Conservation (phyloP, 2,797 vertebrate species). For the Pachyuromys duprasi region DNA sequence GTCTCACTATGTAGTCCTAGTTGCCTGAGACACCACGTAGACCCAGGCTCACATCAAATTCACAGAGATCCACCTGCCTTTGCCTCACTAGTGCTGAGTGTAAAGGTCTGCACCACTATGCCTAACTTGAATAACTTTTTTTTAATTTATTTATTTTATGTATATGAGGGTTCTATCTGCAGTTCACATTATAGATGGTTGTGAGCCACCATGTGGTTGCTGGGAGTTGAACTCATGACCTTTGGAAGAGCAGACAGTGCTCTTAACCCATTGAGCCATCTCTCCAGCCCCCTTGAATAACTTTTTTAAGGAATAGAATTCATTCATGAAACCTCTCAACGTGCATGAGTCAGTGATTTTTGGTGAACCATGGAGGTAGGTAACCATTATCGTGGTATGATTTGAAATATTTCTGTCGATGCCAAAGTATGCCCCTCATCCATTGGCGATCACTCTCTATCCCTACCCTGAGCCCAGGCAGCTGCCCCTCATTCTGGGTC, state of each 20-base stretch:
- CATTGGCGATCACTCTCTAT: accelerated
- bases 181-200: too few species aligned
- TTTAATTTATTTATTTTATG: too few species aligned
- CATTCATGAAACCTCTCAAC: not conserved
- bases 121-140: not conserved
- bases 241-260: too few species aligned
- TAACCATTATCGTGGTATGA: not conserved
- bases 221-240: too few species aligned
- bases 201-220: too few species aligned
- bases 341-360: not conserved
- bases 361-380: not conserved
- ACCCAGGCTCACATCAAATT: not conserved
- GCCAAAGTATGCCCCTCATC: not conserved
- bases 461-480: not conserved
- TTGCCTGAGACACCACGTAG: not conserved
- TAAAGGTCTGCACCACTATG: not conserved
- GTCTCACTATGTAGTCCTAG: not conserved
- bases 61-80: not conserved
- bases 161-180: too few species aligned
- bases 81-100: not conserved
- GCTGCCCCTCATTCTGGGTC: accelerated
- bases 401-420: not conserved
- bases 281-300: too few species aligned
- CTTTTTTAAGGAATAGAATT: not conserved
- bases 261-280: too few species aligned